phyloP scores from a whole-genome alignment of 1,140 invertebrate genomes.

The Drosophila mayri region DNA sequence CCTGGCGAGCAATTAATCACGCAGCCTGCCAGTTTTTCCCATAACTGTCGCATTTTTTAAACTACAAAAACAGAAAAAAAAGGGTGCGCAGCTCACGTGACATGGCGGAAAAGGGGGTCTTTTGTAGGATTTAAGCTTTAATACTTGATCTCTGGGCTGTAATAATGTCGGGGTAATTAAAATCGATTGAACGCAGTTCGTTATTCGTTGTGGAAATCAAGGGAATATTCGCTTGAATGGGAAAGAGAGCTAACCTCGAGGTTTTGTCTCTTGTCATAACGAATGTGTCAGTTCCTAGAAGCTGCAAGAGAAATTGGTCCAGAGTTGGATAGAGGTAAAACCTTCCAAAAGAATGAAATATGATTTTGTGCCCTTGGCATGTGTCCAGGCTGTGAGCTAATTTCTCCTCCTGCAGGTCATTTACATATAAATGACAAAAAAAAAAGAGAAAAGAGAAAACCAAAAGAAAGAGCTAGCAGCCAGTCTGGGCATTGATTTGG shows the following conservation, averaged over 20 bases:
- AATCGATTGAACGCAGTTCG: slow-evolving; percentile 48
- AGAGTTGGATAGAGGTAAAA: not conserved
- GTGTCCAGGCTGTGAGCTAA: slow-evolving; percentile 47
- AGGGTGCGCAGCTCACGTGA: slow-evolving; percentile 11
- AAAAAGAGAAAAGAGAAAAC: too few relatives aligned
- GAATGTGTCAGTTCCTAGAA: slow-evolving; percentile 22
- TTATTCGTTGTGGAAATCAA: not conserved
- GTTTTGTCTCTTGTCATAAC: slow-evolving; percentile 34
- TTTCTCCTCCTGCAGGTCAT: slow-evolving; percentile 49
- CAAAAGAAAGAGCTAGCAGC: slow-evolving; percentile 13
- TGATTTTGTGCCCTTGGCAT: slow-evolving; percentile 52
- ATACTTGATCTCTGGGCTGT: slow-evolving; percentile 65
- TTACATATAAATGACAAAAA: slow-evolving; percentile 76
- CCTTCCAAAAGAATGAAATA: slow-evolving; percentile 50
- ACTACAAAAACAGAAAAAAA: not conserved
- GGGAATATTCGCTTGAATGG: slow-evolving; percentile 21
- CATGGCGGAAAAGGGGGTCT: slow-evolving; percentile 4
- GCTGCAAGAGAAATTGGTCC: slow-evolving; percentile 1
- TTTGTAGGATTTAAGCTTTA: slow-evolving; percentile 39
- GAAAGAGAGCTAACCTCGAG: not conserved
- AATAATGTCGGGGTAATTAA: slow-evolving; percentile 61
- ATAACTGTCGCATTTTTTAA: slow-evolving; percentile 33
- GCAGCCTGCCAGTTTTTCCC: slow-evolving; percentile 19
- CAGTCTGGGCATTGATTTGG: slow-evolving; percentile 59
- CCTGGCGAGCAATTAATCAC: slow-evolving; percentile 68